Percentiles rank a stretch among this genome's conserved stretches.
Evolutionary conservation across 2,113 vertebrate species (phyloP).

Genomic region (Oreotrochilus melanogaster): DNA sequence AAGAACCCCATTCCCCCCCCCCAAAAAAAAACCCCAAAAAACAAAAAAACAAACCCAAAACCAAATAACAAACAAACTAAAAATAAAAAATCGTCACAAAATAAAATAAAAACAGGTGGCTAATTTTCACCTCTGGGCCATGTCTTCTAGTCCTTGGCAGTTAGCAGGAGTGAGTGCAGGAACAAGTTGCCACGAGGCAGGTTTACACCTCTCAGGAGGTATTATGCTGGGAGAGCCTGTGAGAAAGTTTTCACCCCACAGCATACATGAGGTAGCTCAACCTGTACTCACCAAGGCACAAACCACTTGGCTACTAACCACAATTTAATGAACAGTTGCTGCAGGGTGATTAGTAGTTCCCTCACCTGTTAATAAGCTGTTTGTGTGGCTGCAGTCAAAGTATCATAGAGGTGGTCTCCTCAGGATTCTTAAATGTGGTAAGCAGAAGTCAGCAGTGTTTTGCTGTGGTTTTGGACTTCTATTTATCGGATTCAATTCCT

Average conservation of each 20-base stretch:
- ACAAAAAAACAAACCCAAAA: too few relatives aligned
- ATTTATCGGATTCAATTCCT: not conserved
- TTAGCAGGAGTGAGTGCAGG: not conserved
- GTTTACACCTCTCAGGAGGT: not conserved
- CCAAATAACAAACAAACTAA: too few relatives aligned
- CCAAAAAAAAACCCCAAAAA: too few relatives aligned
- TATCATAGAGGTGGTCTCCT: not conserved
- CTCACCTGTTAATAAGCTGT: accelerated
- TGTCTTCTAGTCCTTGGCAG: not conserved
- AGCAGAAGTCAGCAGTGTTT: not conserved
- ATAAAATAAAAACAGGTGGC: not conserved
- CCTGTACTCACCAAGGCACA: not conserved
- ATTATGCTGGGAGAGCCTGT: not conserved
- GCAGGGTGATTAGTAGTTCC: not conserved
- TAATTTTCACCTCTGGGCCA: not conserved
- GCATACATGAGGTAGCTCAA: not conserved
- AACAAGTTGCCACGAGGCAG: not conserved
- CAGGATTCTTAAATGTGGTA: not conserved
- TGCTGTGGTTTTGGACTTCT: not conserved
- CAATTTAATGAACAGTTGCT: not conserved
- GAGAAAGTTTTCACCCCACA: not conserved
- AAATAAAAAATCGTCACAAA: not conserved
- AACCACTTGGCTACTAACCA: not conserved
- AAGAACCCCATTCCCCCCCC: too few relatives aligned
- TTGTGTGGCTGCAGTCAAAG: not conserved